Evolutionary conservation across 2,888 invertebrate genomes (phyloP).

Genomic region (Heliothis peltigera): DNA sequence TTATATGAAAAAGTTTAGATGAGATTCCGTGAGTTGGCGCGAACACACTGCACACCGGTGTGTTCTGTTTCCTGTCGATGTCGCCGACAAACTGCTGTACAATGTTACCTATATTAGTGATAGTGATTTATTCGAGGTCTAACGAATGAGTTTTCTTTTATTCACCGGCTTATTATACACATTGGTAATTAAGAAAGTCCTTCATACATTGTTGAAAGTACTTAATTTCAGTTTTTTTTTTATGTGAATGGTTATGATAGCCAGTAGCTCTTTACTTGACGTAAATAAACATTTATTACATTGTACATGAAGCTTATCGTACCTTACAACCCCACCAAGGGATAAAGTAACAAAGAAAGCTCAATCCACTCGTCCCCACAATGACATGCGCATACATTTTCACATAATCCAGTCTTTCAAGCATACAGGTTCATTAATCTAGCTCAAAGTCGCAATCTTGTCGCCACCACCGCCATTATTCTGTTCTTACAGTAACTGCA

Average conservation of each 20-base stretch:
- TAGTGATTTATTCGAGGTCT: not conserved
- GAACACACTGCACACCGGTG: slow-evolving; percentile 1
- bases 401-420: slow-evolving; percentile 15
- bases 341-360: slow-evolving; percentile 1
- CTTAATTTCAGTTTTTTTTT: too few relatives aligned
- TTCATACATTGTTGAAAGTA: too few relatives aligned
- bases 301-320: too few relatives aligned
- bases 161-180: too few relatives aligned
- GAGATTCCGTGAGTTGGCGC: slow-evolving; percentile 37
- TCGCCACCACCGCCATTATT: slow-evolving; percentile 29
- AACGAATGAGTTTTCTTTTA: too few relatives aligned
- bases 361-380: not conserved
- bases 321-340: not conserved
- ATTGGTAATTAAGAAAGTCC: too few relatives aligned
- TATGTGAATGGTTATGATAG: too few relatives aligned
- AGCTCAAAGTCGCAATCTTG: slow-evolving; percentile 17
- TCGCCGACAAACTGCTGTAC: not conserved
- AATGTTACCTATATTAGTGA: slow-evolving; percentile 1
- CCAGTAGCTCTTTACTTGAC: too few relatives aligned
- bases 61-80: slow-evolving; percentile 16
- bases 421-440: slow-evolving; percentile 31
- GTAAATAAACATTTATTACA: too few relatives aligned
- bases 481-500: slow-evolving; percentile 8
- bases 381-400: slow-evolving; percentile 8
- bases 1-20: slow-evolving; percentile 31